phyloP scores from a whole-genome alignment of 2,888 invertebrate genomes.

The Cybosia mesomella region DNA sequence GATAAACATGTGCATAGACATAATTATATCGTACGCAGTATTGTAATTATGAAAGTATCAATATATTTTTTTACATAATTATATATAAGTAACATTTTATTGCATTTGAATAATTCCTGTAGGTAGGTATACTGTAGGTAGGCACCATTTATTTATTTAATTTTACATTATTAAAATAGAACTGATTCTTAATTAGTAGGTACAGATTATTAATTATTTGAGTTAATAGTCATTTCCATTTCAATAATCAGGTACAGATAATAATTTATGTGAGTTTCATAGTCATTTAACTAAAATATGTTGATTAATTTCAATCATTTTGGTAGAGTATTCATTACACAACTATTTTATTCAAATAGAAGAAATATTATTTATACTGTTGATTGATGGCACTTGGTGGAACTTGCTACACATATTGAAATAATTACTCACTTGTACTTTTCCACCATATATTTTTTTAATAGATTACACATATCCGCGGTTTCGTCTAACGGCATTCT shows the following conservation, averaged over 20 bases:
- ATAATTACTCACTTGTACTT: too few relatives aligned
- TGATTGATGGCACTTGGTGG: too few relatives aligned
- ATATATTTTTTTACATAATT: slow-evolving; percentile 3
- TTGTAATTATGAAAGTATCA: background rate
- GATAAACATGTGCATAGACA: slow-evolving; percentile 24
- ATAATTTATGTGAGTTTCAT: background rate
- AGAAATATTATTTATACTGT: too few relatives aligned
- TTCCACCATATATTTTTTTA: too few relatives aligned
- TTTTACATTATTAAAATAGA: background rate
- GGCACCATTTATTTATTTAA: background rate
- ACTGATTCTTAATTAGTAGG: background rate
- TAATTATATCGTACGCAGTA: background rate
- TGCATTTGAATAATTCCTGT: background rate
- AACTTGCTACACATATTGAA: too few relatives aligned
- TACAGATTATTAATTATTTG: background rate
- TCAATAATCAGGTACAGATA: background rate
- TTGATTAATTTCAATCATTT: background rate
- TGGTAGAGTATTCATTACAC: background rate
- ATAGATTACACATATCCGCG: too few relatives aligned
- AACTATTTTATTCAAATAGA: background rate
- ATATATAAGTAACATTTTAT: slow-evolving; percentile 1
- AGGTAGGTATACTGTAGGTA: background rate
- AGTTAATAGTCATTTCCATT: too few relatives aligned
- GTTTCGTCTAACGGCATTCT: too few relatives aligned
- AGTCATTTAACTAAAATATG: background rate